phyloP scores from a whole-genome alignment of 1,140 invertebrate genomes.

The Orchestia grillus region DNA sequence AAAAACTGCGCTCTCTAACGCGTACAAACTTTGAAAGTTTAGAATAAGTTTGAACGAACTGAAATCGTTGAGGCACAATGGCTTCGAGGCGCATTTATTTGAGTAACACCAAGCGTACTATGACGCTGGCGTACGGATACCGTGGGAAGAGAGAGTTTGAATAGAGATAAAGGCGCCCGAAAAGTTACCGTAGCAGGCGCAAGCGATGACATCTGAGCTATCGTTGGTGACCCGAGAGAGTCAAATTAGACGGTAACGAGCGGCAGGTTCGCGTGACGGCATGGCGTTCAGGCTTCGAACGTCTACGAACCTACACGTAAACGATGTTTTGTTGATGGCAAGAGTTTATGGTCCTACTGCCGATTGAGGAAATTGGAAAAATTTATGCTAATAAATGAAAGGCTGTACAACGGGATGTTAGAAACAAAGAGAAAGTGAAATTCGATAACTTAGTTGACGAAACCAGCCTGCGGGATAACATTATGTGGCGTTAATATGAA shows the following conservation, averaged over 20 bases:
- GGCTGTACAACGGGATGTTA: neutral
- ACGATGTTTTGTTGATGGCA: neutral
- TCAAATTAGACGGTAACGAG: neutral
- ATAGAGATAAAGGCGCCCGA: neutral
- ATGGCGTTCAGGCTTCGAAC: neutral
- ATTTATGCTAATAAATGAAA: neutral
- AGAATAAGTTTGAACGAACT: too few species aligned
- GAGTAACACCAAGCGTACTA: neutral
- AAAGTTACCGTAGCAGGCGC: neutral
- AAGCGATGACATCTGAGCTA: neutral
- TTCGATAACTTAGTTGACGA: neutral
- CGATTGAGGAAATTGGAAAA: too few species aligned
- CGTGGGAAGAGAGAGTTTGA: neutral
- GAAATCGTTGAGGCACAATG: too few species aligned
- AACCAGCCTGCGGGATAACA: too few species aligned
- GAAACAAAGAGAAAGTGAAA: neutral
- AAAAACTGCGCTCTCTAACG: neutral
- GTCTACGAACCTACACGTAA: neutral
- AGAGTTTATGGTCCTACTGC: too few species aligned
- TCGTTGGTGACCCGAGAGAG: neutral
- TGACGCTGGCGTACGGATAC: neutral
- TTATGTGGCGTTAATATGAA: too few species aligned
- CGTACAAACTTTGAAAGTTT: neutral
- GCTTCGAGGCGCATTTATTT: too few species aligned
- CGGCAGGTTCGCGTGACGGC: neutral